Conservation (phyloP, 2,113 vertebrate genomes). For the Cephalopholis sonnerati region DNA sequence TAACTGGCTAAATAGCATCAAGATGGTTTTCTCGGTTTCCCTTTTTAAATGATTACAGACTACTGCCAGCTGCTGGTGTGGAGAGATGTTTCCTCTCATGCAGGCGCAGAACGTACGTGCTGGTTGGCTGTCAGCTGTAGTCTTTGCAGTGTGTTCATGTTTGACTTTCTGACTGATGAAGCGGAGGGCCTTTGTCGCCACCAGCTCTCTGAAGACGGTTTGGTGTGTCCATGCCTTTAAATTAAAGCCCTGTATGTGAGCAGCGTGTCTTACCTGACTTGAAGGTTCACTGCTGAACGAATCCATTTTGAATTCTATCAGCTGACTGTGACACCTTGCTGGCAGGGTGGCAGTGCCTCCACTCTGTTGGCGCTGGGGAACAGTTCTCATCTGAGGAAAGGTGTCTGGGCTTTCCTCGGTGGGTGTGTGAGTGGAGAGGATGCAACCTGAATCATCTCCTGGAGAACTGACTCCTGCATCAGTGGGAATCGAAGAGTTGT, state of each 20-base stretch:
- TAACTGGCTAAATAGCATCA: no score
- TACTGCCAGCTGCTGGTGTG: no score
- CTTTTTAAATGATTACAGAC: no score
- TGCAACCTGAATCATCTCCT: constrained; percentile 57
- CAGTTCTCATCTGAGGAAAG: constrained; percentile 6
- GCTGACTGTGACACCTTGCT: constrained; percentile 70
- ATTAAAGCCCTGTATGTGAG: background rate
- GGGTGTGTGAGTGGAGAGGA: constrained; percentile 26
- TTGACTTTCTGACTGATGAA: no score
- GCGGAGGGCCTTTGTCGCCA: no score
- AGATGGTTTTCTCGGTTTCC: no score
- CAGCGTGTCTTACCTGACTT: constrained; percentile 86
- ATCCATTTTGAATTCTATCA: constrained; percentile 84
- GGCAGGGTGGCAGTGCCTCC: constrained; percentile 70
- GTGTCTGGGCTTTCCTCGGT: constrained; percentile 57
- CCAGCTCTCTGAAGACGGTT: no score
- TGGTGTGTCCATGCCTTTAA: no score
- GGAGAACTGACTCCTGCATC: constrained; percentile 79
- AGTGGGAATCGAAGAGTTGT: constrained; percentile 57
- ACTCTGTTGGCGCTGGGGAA: constrained; percentile 57
- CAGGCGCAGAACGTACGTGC: no score
- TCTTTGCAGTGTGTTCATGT: no score
- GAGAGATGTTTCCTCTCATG: no score
- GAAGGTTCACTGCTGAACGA: constrained; percentile 82
- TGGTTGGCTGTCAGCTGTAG: no score